Conservation (phyloP, 2,113 vertebrate genomes). For the Tympanuchus pallidicinctus region DNA sequence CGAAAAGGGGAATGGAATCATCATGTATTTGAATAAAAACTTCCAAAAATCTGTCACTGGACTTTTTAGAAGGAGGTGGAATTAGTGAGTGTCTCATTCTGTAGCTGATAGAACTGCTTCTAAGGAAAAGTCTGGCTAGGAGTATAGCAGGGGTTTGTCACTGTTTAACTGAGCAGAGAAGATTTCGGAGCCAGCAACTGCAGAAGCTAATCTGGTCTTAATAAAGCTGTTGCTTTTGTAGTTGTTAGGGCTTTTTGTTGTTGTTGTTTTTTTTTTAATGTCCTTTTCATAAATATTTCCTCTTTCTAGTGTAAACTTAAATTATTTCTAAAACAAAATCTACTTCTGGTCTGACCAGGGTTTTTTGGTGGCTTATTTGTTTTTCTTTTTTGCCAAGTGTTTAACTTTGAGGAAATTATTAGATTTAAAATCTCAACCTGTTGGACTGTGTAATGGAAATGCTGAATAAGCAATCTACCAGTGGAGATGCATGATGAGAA, state of each 20-base stretch:
- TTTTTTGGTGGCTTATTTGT: not conserved
- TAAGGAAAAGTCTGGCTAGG: not conserved
- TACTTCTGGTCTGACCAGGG: constrained; percentile 1
- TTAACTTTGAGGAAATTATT: not conserved
- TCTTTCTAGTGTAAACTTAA: not conserved
- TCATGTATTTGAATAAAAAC: not conserved
- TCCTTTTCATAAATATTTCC: not conserved
- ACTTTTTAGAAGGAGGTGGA: not conserved
- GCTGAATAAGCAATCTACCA: not conserved
- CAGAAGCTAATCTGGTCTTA: not conserved
- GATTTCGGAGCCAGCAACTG: not conserved
- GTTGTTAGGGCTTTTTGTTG: rapidly evolving
- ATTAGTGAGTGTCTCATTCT: not conserved
- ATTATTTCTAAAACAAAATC: constrained; percentile 12
- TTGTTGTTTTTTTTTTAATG: not conserved
- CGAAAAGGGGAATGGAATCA: not conserved
- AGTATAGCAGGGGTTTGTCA: not conserved
- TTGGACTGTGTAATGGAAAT: not conserved
- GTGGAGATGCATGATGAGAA: not conserved
- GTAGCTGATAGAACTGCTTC: not conserved
- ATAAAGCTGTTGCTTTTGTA: not conserved
- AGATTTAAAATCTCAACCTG: constrained; percentile 11
- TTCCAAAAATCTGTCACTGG: not conserved
- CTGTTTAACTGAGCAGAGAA: not conserved
- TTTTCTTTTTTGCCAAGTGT: not conserved